Conservation (phyloP, 1,140 invertebrate species). For the Steinernema feltiae region DNA sequence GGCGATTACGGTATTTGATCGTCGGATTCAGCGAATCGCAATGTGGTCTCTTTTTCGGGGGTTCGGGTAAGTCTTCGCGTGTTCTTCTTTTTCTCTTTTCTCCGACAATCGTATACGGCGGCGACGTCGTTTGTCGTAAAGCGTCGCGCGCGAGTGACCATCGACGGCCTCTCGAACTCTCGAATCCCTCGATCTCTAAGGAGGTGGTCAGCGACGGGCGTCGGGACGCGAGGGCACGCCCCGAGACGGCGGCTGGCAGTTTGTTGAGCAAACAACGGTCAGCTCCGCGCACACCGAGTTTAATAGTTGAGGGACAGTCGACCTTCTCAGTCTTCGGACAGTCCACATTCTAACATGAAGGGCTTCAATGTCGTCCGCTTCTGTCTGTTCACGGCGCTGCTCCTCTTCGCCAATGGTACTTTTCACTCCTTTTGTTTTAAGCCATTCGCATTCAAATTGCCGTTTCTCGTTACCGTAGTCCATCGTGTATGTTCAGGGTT, state of each 20-base stretch:
- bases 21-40: no score
- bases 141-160: slow-evolving; percentile 2
- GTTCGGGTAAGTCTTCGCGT: not conserved
- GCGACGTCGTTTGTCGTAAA: not conserved
- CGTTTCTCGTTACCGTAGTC: not conserved
- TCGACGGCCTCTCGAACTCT: not conserved
- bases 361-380: not conserved
- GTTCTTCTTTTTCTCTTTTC: not conserved
- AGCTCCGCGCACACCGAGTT: not conserved
- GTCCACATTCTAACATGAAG: not conserved
- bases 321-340: not conserved
- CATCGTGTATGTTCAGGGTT: slow-evolving; percentile 16
- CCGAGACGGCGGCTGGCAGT: slow-evolving; percentile 6
- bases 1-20: no score
- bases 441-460: not conserved
- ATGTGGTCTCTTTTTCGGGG: no score
- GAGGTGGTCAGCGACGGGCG: not conserved
- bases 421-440: not conserved
- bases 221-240: not conserved
- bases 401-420: not conserved
- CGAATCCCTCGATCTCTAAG: not conserved
- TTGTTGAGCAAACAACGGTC: slow-evolving; percentile 9
- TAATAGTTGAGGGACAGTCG: not conserved
- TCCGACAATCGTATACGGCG: not conserved
- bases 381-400: not conserved